Base-by-base conservation (phyloP, 2,113 vertebrate genomes). In the Myxocyprinus asiaticus region DNA sequence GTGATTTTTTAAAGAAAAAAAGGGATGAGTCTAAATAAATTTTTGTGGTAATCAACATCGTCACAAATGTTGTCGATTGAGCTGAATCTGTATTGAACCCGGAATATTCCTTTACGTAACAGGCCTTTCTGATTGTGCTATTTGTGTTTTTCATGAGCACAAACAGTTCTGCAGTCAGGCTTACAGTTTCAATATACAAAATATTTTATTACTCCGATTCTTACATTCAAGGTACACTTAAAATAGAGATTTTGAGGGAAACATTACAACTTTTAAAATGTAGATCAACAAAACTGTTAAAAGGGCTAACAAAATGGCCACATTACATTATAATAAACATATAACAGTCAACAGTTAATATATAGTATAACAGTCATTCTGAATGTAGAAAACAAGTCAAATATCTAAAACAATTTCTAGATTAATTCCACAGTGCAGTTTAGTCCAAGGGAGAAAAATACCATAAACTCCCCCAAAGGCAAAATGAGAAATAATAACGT, bases 151-250 rank as follows among this genome's bases (percentile, higher is more conserved):
- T 33, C 22, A 33, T 33, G 22, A 33, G 22, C 22, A 33, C 22
- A 33, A 33, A 33, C 22, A 33, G 22, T 33, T 33, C 22, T 33
- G 22, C 22, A 33, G 22, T 33, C 22, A 33, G 22, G 22, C 22
- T 70, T 70, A 14, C 17, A 53, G 9, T 68, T 53, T 69, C 51
- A 53, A 69, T 43, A 69, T 7, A 70, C 48, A 70, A 55, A 14
- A 42, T 53, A 12, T 22, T 70, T 70, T 70, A 68, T 68, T 68
- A 43, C 43, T 55, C 5, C n/a, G 11, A n/a, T 55, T 70, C 53
- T n/a, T 17, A 70, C 67, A 70, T 33, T 33, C 1, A 33, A 53
- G 7, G 11, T n/a, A 55, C 67, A 55, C 14, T n/a, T 55, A 43
- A 70, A 70, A 70, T 68, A 68, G 4, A 70, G 7, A 55, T 70